Base-by-base conservation (phyloP, 2,113 vertebrate genomes). In the Pontoporia blainvillei region DNA sequence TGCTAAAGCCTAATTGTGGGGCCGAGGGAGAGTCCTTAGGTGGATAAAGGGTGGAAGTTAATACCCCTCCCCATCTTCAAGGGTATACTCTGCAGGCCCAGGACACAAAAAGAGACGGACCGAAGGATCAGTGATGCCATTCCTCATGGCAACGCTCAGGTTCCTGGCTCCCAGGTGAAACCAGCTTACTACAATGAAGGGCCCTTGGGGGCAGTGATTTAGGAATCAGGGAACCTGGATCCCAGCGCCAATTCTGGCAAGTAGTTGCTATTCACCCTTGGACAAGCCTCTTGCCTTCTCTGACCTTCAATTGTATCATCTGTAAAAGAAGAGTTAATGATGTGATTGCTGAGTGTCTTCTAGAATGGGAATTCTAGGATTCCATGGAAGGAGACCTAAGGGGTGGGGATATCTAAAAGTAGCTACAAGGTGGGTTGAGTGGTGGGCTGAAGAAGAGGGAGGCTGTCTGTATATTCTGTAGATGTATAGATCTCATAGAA, bases 131-230 rank as follows among this genome's bases (percentile, higher is more conserved):
- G 14, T 11, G 10, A 23, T 12, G 36, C 7, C n/a, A 23, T 8
- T 52, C n/a, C n/a, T 69, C 49, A 17, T 1, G 41, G 39, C 39
- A 8, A 76, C 0, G 0, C 61, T 46, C 34, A 5, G 0, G 2
- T 52, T 34, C 36, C 64, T 1, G 11, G 34, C 41, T 67, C 27
- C 46, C 11, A 3, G 10, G 41, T 9, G n/a, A 59, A 34, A 29
- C 8, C 54, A 79, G 62, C 73, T 64, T 25, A 31, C 71, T 9
- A 2, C 4, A 41, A 36, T 27, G 14, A 46, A 76, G 79, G 62
- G 15, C 44, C 7, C 4, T 8, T 2, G 3, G 20, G 72, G 12
- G n/a, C 14, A 27, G 75, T 36, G 94, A 39, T 8, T 31, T 31
- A 61, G 79, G 67, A 36, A n/a, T 23, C 11, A 5, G 66, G 46